Conservation (phyloP, 2,888 invertebrate genomes). For the Liposcelis brunnea region DNA sequence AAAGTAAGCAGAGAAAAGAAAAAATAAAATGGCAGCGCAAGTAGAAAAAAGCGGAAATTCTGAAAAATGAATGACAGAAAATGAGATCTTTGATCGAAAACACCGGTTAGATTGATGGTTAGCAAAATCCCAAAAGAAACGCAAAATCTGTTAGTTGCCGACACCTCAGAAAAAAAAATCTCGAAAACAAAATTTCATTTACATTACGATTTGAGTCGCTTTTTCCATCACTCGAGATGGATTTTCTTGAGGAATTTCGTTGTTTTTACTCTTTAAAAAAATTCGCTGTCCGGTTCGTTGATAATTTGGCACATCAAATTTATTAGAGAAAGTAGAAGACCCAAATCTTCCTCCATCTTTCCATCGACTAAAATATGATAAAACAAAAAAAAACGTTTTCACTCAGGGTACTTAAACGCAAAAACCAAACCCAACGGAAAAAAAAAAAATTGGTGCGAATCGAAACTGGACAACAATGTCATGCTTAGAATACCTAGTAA, state of each 20-base stretch:
- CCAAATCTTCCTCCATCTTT: constrained; percentile 2
- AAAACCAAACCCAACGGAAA: no score
- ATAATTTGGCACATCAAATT: constrained; percentile 29
- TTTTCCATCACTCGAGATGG: constrained; percentile 59
- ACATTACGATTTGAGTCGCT: constrained; percentile 77
- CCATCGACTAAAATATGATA: constrained; percentile 8
- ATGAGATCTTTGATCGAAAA: no score
- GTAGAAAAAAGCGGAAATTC: no score
- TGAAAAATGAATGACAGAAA: no score
- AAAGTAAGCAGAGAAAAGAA: no score
- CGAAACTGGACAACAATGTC: no score
- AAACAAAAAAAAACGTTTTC: constrained; percentile 6
- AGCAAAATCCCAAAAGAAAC: no score
- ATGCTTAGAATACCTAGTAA: no score
- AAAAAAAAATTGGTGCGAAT: no score
- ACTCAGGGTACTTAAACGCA: neutral
- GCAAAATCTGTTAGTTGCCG: no score
- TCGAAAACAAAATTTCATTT: constrained; percentile 22
- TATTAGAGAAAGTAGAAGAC: constrained; percentile 12
- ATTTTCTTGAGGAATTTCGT: constrained; percentile 21
- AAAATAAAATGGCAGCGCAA: no score
- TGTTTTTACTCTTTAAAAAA: constrained; percentile 16
- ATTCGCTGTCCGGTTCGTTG: constrained; percentile 24
- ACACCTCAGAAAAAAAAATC: neutral
- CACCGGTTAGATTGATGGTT: no score